Conservation (phyloP, 2,113 vertebrate genomes). For the Heterocephalus glaber region DNA sequence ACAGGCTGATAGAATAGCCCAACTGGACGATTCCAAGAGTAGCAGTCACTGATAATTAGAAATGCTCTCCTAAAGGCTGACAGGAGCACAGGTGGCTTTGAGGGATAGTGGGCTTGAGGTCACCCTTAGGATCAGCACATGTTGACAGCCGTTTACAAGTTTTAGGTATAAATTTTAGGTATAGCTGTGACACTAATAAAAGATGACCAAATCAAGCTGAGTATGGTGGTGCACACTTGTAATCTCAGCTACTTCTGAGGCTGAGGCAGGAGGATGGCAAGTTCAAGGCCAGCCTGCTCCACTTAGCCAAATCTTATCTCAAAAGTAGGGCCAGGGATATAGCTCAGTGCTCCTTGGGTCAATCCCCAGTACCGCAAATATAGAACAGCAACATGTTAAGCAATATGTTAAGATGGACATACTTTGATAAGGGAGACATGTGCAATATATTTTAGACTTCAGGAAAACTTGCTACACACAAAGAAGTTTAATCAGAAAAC, state of each 20-base stretch:
- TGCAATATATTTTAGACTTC: neutral
- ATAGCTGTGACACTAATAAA: neutral
- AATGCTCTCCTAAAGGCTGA: neutral
- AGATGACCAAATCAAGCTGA: neutral
- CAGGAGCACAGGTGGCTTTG: neutral
- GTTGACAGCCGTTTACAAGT: neutral
- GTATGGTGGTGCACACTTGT: neutral
- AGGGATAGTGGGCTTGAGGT: neutral
- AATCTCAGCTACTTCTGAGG: neutral
- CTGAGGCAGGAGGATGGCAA: neutral
- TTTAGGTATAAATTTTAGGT: no score
- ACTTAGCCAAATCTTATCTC: neutral
- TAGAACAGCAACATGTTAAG: neutral
- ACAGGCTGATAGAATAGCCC: neutral
- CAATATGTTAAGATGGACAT: neutral
- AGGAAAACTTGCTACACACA: neutral
- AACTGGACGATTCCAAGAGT: neutral
- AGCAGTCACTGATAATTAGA: neutral
- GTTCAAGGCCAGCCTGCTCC: neutral
- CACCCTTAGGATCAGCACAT: neutral
- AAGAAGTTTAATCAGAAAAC: neutral
- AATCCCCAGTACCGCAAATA: neutral
- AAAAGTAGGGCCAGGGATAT: neutral
- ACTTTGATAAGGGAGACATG: neutral
- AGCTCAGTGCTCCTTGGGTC: neutral